Conservation (phyloP, 2,797 vertebrate species). For the Lacerta viridis region DNA sequence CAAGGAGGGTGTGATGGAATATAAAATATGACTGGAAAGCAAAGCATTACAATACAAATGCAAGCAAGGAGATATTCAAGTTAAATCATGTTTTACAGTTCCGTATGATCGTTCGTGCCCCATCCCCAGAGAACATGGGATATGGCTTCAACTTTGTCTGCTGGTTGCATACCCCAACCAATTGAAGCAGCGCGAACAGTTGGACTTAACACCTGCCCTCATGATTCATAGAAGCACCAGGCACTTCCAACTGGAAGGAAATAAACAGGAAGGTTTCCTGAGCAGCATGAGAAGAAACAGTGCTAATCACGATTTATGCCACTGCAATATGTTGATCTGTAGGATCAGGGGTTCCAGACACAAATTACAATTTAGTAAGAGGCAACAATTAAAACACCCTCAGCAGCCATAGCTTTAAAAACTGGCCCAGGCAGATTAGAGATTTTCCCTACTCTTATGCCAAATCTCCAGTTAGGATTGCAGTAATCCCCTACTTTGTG, state of each 20-base stretch:
- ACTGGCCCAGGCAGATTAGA: neutral
- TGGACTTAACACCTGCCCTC: neutral
- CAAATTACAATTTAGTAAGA: neutral
- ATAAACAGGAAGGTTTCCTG: neutral
- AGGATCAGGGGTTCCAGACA: neutral
- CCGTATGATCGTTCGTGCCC: neutral
- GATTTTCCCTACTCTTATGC: no score
- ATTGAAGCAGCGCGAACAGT: neutral
- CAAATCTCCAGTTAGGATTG: neutral
- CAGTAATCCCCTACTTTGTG: neutral
- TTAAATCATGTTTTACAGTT: neutral
- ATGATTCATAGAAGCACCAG: neutral
- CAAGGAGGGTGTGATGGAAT: no score
- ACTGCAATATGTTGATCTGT: neutral
- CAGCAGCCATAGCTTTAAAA: neutral
- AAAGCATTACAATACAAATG: constrained; percentile 2
- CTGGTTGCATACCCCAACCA: neutral
- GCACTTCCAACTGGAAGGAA: neutral
- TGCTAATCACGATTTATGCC: neutral
- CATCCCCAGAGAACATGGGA: neutral
- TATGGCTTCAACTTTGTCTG: neutral
- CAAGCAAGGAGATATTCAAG: no score
- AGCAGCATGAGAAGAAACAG: neutral
- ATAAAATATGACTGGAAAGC: neutral
- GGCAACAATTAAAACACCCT: neutral